These are phyloP conservation scores for Cynocephalus volans DNA, from an alignment of 2,113 vertebrate species.

Conservation along the genomic window DNA sequence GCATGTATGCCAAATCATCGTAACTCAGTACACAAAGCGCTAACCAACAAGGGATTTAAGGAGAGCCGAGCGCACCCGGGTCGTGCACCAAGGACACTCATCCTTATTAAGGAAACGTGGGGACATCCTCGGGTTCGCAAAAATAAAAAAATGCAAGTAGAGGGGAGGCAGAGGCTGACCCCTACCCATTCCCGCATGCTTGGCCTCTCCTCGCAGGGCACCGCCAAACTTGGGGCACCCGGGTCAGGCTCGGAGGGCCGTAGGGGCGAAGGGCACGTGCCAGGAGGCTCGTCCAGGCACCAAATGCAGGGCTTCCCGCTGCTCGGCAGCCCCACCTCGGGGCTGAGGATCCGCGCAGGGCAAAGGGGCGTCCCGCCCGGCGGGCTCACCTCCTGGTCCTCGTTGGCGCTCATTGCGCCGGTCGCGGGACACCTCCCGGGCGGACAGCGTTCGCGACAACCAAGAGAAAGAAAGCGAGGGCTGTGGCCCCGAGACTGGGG, in stretches of 20 bases:
- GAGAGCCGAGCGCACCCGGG: neutral
- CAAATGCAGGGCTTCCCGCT: neutral
- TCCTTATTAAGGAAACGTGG: neutral
- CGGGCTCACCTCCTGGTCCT: constrained; percentile 95
- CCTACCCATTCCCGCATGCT: fast-evolving
- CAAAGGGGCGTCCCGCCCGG: neutral
- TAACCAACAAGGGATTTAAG: neutral
- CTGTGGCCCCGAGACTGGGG: neutral
- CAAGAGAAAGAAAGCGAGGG: neutral
- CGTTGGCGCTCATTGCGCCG: constrained; percentile 93
- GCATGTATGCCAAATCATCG: neutral
- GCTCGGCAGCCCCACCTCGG: neutral
- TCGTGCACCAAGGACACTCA: constrained; percentile 8
- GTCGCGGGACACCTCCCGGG: neutral
- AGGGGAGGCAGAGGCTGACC: neutral
- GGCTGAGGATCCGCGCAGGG: neutral
- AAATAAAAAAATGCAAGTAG: neutral
- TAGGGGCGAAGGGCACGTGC: neutral
- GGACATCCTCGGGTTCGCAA: neutral
- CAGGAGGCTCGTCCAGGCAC: too few relatives aligned
- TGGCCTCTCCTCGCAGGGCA: neutral
- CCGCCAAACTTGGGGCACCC: neutral
- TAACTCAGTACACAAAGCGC: neutral
- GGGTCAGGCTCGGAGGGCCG: neutral
- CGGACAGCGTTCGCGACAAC: neutral